A percentile compares a stretch with the other conserved stretches of the same genome.
Evolutionary conservation across 2,797 vertebrate species (phyloP).

Genomic region (Catharus ustulatus): DNA sequence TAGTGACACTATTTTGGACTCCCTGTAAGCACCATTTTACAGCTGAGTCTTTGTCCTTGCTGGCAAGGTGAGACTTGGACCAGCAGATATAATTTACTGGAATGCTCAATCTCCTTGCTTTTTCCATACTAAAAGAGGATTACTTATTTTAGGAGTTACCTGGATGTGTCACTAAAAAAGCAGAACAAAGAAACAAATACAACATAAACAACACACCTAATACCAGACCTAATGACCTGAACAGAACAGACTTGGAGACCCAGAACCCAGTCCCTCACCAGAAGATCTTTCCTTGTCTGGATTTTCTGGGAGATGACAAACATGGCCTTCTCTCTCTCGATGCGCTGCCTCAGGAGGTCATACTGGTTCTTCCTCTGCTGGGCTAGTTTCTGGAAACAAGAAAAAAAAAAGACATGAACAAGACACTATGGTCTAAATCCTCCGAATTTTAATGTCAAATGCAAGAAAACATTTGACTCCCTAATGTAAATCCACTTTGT

Average conservation of each 20-base stretch:
- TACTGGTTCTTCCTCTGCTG: constrained; percentile 86
- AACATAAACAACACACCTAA: background rate
- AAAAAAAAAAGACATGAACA: background rate
- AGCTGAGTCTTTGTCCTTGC: background rate
- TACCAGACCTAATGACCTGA: constrained; percentile 4
- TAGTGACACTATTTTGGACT: background rate
- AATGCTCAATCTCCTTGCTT: background rate
- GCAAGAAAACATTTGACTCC: background rate
- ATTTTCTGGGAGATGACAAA: constrained; percentile 94
- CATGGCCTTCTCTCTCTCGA: constrained; percentile 91
- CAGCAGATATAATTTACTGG: background rate
- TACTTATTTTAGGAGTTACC: background rate
- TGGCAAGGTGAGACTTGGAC: background rate
- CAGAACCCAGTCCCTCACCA: constrained; percentile 80
- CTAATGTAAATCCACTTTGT: background rate
- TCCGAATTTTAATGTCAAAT: background rate
- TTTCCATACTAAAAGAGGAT: background rate
- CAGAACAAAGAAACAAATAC: background rate
- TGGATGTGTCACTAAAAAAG: background rate
- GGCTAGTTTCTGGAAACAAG: constrained; percentile 80
- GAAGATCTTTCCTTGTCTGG: constrained; percentile 91
- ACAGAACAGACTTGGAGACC: background rate
- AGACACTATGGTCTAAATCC: background rate
- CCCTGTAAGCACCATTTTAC: background rate
- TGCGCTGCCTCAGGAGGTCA: constrained; percentile 85